Evolutionary conservation across 2,888 invertebrate genomes (phyloP).

Genomic region (Xestobium rufovillosum): DNA sequence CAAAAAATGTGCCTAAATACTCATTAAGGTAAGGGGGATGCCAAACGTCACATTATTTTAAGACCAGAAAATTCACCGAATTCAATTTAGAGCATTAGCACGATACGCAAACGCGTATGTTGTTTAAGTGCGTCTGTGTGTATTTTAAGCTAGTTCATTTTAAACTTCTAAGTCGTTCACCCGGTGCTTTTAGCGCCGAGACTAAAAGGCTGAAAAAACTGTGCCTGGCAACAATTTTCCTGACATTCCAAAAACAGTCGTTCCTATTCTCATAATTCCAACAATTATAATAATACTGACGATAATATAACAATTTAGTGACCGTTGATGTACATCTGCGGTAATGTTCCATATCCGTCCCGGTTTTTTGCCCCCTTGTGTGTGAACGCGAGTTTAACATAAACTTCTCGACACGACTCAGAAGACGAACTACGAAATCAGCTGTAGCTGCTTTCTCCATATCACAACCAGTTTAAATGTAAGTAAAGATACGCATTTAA

Average conservation of each 20-base stretch:
- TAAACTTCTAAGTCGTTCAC: slow-evolving; percentile 25
- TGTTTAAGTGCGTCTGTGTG: slow-evolving; percentile 20
- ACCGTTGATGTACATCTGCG: slow-evolving; percentile 1
- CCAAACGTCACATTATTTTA: too few relatives aligned
- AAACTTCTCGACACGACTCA: too few relatives aligned
- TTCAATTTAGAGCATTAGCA: background rate
- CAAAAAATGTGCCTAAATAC: too few relatives aligned
- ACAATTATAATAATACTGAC: background rate
- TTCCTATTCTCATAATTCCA: background rate
- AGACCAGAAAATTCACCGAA: too few relatives aligned
- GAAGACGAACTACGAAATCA: too few relatives aligned
- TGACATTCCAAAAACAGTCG: background rate
- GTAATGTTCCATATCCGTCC: background rate
- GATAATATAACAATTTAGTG: too few relatives aligned
- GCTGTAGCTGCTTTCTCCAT: too few relatives aligned
- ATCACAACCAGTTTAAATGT: too few relatives aligned
- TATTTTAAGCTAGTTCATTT: slow-evolving; percentile 26
- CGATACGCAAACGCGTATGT: background rate
- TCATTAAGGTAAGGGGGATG: too few relatives aligned
- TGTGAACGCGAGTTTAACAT: too few relatives aligned
- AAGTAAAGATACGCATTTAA: too few relatives aligned
- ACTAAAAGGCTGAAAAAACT: slow-evolving; percentile 2
- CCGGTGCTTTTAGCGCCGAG: slow-evolving; percentile 20
- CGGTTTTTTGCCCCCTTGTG: background rate
- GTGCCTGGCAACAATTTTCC: slow-evolving; percentile 1